Base-by-base conservation (phyloP, 1,140 invertebrate genomes). In the Stegodyphus dumicola region DNA sequence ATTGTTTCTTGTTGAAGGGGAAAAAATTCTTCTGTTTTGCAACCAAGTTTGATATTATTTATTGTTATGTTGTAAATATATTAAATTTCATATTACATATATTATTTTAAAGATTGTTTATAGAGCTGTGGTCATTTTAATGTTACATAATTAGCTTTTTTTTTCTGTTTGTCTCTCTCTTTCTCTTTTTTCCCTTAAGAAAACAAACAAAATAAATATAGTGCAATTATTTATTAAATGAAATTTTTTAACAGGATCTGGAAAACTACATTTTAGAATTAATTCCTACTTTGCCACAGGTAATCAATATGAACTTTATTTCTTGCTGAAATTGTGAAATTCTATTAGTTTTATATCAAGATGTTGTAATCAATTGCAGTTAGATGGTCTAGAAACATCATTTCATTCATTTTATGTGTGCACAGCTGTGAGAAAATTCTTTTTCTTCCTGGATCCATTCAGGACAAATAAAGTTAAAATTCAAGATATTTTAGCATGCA, bases 321-420 rank as follows among this genome's bases (percentile, higher is more conserved):
- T 33, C 33, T 33, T 33, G 33, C 33, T 3, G 1, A 33, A 33
- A 33, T 1, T 33, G 3, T 33, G 1, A 33, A 33, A 33, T 33
- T 33, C 1, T 33, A 33, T 33, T 1, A 33, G 33, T 60, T 60
- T 60, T 15, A 60, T 9, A 9, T 60, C 1, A 60, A 10, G 15
- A 60, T 15, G 5, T 60, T 60, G 1, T 60, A 60, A 60, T 60
- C 1, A 60, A 2, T 79, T 73, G 2, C 88, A 91, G 90, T 91
- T 99, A 0, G 95, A 97, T 89, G 95, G 95, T 0, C 90, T 99
- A 53, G 96, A 98, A 90, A 95, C 96, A 75, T 97, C 96, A 0
- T 99, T 99, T 90, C 96, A 97, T 89, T 96, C 95, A 11, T 99
- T 99, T 92, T 99, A 99, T 90, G 94, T 98, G 1, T 99, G 97